Conservation (phyloP, 2,113 vertebrate species). For the Phrynocephalus versicolor region DNA sequence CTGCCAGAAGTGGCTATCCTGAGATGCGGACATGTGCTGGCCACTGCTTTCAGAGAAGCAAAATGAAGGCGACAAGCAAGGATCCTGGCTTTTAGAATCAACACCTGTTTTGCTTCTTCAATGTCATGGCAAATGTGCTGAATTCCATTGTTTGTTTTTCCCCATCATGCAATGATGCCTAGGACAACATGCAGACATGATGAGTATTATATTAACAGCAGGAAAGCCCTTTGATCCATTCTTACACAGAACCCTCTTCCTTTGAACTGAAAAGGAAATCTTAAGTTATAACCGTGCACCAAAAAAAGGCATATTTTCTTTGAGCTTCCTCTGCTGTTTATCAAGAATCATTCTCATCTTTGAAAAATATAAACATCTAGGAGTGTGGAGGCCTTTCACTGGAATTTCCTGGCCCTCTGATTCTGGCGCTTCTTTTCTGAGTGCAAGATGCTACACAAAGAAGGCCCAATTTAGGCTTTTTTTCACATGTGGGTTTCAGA, state of each 20-base stretch:
- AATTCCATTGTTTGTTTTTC: constrained; percentile 17
- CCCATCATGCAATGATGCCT: constrained; percentile 1
- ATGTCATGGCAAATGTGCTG: not conserved
- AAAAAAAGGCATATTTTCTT: not conserved
- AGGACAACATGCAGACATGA: not conserved
- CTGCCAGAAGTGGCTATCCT: not conserved
- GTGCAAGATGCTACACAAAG: not conserved
- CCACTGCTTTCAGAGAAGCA: not conserved
- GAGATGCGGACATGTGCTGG: fast-evolving
- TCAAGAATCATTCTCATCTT: not conserved
- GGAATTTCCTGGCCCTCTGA: not conserved
- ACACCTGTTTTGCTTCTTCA: not conserved
- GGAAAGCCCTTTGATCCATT: not conserved
- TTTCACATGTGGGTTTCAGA: not conserved
- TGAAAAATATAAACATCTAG: not conserved
- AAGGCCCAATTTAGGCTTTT: not conserved
- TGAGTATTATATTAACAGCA: not conserved
- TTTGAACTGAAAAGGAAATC: not conserved
- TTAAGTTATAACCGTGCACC: not conserved
- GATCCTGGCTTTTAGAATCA: not conserved
- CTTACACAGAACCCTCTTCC: not conserved
- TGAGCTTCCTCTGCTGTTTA: not conserved
- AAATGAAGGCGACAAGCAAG: not conserved
- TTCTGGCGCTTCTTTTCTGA: not conserved
- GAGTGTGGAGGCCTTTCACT: not conserved